Evolutionary conservation across 2,888 invertebrate species (phyloP).

Genomic region (Nomada ruficornis): DNA sequence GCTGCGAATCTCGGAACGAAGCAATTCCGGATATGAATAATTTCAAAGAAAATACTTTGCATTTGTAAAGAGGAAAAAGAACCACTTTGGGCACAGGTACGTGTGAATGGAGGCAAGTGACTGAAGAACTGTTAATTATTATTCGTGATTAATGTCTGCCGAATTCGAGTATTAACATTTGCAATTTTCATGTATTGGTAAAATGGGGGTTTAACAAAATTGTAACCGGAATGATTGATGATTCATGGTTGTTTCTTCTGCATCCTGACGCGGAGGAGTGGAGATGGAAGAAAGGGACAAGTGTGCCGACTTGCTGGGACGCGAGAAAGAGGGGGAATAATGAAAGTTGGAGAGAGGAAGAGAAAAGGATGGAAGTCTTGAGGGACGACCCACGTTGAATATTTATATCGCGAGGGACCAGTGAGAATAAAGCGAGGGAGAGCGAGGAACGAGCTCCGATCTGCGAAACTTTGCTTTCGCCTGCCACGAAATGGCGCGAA

Average conservation of each 20-base stretch:
- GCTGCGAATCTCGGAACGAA: no score
- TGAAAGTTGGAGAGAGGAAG: neutral
- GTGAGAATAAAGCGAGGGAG: slow-evolving; percentile 59
- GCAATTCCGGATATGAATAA: no score
- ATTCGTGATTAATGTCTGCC: neutral
- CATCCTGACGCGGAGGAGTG: slow-evolving; percentile 7
- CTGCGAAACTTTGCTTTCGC: slow-evolving; percentile 41
- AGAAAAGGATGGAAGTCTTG: slow-evolving; percentile 45
- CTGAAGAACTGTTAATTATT: no score
- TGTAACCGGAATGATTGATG: slow-evolving; percentile 13
- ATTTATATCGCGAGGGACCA: slow-evolving; percentile 76
- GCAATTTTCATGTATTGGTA: neutral
- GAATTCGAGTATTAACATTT: neutral
- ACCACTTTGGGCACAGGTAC: no score
- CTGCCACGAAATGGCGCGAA: slow-evolving; percentile 45
- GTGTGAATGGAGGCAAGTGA: no score
- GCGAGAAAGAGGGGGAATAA: neutral
- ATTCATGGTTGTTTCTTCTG: neutral
- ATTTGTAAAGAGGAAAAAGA: no score
- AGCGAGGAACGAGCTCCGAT: slow-evolving; percentile 43
- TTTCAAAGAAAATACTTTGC: no score
- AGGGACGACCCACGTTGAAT: slow-evolving; percentile 76
- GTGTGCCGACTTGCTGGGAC: neutral
- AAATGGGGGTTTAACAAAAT: neutral
- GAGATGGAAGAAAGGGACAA: neutral